phyloP scores from a whole-genome alignment of 2,888 invertebrate species.

The Drosophila anomalata region DNA sequence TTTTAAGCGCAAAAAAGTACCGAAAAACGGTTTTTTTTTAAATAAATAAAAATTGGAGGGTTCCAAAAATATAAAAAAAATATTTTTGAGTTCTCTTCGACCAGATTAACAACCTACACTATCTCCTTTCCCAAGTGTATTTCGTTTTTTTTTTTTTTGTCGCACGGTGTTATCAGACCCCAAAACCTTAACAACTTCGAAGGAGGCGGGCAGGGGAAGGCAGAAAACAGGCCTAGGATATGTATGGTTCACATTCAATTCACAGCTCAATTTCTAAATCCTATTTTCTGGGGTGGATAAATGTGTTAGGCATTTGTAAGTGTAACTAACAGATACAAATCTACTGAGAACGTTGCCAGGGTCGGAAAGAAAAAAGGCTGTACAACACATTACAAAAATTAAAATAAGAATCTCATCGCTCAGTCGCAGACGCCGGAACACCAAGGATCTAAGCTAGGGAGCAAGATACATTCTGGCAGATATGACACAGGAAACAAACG shows the following conservation, averaged over 20 bases:
- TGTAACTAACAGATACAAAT: slow-evolving; percentile 76
- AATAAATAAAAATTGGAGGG: too few species aligned
- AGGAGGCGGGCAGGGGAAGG: background rate
- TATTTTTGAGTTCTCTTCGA: too few species aligned
- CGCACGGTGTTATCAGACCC: too few species aligned
- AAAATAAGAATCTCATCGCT: slow-evolving; percentile 78
- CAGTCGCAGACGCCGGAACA: slow-evolving; percentile 61
- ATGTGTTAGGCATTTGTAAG: slow-evolving; percentile 71
- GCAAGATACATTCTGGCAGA: slow-evolving; percentile 70
- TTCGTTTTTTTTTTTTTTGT: too few species aligned
- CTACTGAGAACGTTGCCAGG: slow-evolving; percentile 47
- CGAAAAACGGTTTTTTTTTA: too few species aligned
- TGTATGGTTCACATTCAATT: slow-evolving; percentile 2
- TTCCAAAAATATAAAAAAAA: too few species aligned
- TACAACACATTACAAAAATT: slow-evolving; percentile 72
- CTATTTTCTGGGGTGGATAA: slow-evolving; percentile 22
- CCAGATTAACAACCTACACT: too few species aligned
- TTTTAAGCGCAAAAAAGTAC: too few species aligned
- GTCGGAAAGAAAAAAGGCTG: slow-evolving; percentile 14
- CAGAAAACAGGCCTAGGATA: slow-evolving; percentile 19
- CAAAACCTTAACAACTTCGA: slow-evolving; percentile 46
- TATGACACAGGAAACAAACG: slow-evolving; percentile 75
- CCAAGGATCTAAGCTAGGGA: slow-evolving; percentile 1
- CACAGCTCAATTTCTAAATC: slow-evolving; percentile 58
- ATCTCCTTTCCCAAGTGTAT: too few species aligned